phyloP scores from a whole-genome alignment of 30 jellyfish, hydroid and myxozoan species.

The Haliclystus octoradiatus region DNA sequence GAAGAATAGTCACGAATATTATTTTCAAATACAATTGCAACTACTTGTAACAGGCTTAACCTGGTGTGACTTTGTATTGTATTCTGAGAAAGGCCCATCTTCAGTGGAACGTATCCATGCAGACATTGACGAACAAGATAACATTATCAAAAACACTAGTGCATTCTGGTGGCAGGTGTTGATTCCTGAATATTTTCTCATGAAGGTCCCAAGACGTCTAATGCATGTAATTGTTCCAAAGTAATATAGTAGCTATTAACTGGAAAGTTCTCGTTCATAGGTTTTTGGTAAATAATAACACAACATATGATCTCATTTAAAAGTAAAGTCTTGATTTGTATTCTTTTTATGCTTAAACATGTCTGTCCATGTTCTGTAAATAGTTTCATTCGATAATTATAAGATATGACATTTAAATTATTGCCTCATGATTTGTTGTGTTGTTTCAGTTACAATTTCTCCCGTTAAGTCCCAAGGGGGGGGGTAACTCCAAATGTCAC shows the following conservation, averaged over 20 bases:
- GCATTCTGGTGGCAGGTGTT: constrained; percentile 50
- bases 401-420: too few species aligned
- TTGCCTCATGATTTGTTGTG: too few species aligned
- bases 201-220: constrained; percentile 58
- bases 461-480: too few species aligned
- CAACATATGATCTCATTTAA: too few species aligned
- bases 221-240: constrained; percentile 16
- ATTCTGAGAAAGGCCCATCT: constrained; percentile 46
- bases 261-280: too few species aligned
- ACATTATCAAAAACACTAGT: not conserved
- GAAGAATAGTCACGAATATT: constrained; percentile 31
- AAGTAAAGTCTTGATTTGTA: too few species aligned
- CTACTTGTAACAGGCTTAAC: constrained; percentile 33
- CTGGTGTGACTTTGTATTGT: constrained; percentile 56
- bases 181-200: constrained; percentile 45
- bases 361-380: too few species aligned
- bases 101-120: constrained; percentile 40
- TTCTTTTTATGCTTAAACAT: too few species aligned
- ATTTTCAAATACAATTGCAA: constrained; percentile 55
- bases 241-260: not conserved
- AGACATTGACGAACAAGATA: constrained; percentile 15
- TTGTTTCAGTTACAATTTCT: too few species aligned
- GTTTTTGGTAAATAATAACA: too few species aligned
- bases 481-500: too few species aligned
- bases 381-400: too few species aligned